Evolutionary conservation across 2,797 vertebrate genomes (phyloP).

Genomic region (Scolopax bukidnonensis): DNA sequence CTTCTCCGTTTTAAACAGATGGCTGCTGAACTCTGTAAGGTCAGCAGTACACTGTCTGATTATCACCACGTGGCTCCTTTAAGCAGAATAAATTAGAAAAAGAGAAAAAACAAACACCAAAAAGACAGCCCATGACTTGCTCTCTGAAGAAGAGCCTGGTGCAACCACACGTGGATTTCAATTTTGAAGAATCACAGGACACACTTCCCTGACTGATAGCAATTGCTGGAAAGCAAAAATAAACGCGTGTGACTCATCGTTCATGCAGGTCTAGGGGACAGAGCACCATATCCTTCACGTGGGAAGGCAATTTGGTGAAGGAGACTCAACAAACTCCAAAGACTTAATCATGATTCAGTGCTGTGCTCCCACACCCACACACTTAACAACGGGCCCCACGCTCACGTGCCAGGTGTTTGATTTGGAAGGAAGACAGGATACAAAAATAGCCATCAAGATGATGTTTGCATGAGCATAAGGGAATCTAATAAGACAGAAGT

Average conservation of each 20-base stretch:
- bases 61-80: neutral
- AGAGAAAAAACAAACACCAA: neutral
- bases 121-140: neutral
- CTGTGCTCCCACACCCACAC: neutral
- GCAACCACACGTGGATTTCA: neutral
- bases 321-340: neutral
- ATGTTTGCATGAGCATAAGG: neutral
- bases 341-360: neutral
- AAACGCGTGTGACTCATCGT: neutral
- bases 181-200: neutral
- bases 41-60: neutral
- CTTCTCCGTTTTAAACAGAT: neutral
- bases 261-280: neutral
- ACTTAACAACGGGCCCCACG: neutral
- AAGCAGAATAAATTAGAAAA: neutral
- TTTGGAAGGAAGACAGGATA: neutral
- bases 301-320: neutral
- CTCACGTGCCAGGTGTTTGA: neutral
- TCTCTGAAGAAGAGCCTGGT: neutral
- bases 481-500: neutral
- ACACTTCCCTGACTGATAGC: neutral
- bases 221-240: neutral
- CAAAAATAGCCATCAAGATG: neutral
- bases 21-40: neutral
- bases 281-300: neutral